Base-by-base conservation (phyloP, 2,888 invertebrate species). In the Drosophila acutilabella region DNA sequence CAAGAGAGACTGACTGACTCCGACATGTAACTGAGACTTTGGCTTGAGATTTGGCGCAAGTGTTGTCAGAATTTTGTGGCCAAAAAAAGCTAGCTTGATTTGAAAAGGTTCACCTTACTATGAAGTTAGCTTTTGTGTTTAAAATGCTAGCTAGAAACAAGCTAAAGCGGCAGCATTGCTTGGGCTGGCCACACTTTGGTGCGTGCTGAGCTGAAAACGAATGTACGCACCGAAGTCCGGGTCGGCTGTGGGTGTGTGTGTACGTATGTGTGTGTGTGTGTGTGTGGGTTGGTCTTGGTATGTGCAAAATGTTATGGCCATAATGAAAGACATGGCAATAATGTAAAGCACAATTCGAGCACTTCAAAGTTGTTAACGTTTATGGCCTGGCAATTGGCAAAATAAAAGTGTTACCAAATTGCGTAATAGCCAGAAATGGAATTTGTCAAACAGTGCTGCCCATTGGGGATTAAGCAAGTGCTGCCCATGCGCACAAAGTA, bases 231-330 rank as follows among this genome's bases (percentile, higher is more conserved):
- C 26, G 18, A 20, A 51, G 64, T 50, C 40, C 52, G 44, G 45
- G 56, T 53, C 47, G 36, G 13, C 30, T 30, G 30, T 30, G 30
- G 30, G 30, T 30, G 30, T 30, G 30, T 73, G 67, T 50, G 57
- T 84, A 81, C 78, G 89, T 84, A 78, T 78, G 88, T 30, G 7
- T 30, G 36, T 13, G 36, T 36, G 36, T 36, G 36, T 45, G 70
- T 71, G 84, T 81, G 85, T 89, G 89, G 89, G 84, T 89, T 84
- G 84, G 83, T 71, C 69, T 50, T 60, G 87, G 84, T 81, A 84
- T 84, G 85, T 78, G 88, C 82, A 79, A 87, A 88, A 84, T 84
- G 88, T 87, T 80, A 76, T 87, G 88, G 88, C 76, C 83, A 83
- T 83, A 83, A 88, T 74, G 78, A 83, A 82, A 82, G 67, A 71